Conservation (phyloP, 1,140 invertebrate species). For the Penaeus indicus region DNA sequence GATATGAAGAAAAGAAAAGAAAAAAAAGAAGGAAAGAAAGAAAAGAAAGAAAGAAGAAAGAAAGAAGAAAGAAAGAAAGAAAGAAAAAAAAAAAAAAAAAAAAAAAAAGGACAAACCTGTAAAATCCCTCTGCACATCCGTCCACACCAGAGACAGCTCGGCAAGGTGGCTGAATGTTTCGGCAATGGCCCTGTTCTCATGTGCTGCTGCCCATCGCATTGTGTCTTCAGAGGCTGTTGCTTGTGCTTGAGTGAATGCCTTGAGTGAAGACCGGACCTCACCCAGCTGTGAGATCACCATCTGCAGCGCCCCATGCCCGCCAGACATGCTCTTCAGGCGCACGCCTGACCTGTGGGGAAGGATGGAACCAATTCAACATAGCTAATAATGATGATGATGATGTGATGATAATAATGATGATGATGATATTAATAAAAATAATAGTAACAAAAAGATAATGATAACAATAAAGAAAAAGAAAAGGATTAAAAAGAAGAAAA, state of each 20-base stretch:
- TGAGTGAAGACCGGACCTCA: constrained; percentile 72
- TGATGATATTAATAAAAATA: too few species aligned
- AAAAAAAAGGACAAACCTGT: constrained; percentile 66
- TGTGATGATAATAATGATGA: too few species aligned
- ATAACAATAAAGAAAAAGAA: too few species aligned
- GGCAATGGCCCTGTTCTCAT: constrained; percentile 74
- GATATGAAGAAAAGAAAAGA: too few species aligned
- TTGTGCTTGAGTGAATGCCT: constrained; percentile 73
- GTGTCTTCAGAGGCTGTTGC: constrained; percentile 73
- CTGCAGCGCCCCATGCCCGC: constrained; percentile 73
- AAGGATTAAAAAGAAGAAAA: too few species aligned
- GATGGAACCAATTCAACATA: not conserved
- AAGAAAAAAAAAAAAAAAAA: too few species aligned
- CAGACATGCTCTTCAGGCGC: constrained; percentile 72
- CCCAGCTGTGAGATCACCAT: constrained; percentile 74
- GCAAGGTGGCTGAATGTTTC: constrained; percentile 73
- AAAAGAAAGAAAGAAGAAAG: not conserved
- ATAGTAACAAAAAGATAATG: too few species aligned
- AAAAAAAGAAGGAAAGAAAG: too few species aligned
- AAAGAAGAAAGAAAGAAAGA: too few species aligned
- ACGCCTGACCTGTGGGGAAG: constrained; percentile 72
- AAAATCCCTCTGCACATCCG: constrained; percentile 74
- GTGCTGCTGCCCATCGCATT: constrained; percentile 72
- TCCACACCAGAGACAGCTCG: constrained; percentile 73
- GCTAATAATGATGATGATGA: too few species aligned